Conservation (phyloP, 2,113 vertebrate species). For the Pica pica region DNA sequence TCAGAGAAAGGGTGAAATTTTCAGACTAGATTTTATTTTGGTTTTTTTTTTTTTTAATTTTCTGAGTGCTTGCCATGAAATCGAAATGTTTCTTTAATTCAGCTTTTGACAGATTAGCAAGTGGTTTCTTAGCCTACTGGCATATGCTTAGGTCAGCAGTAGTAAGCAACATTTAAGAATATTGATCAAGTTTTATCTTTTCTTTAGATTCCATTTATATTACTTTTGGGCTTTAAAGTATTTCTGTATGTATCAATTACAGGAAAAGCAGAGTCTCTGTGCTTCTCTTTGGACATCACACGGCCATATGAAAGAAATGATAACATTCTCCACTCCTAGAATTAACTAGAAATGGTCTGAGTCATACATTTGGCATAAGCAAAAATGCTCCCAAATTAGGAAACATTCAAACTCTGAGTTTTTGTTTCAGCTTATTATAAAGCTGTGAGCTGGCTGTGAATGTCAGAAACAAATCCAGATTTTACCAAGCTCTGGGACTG, state of each 20-base stretch:
- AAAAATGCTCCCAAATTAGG: slow-evolving; percentile 31
- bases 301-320: neutral
- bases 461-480: neutral
- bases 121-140: neutral
- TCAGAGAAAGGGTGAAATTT: neutral
- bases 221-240: neutral
- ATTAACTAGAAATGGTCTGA: slow-evolving; percentile 42
- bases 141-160: neutral
- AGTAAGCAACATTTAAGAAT: neutral
- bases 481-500: neutral
- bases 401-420: slow-evolving; percentile 7
- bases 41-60: neutral
- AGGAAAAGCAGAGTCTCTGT: neutral
- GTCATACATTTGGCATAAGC: slow-evolving; percentile 22
- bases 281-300: neutral
- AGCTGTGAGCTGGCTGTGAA: slow-evolving; percentile 20
- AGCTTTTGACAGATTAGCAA: neutral
- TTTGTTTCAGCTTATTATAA: neutral
- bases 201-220: neutral
- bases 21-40: neutral
- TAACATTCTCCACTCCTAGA: neutral
- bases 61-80: neutral
- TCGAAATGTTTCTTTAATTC: neutral
- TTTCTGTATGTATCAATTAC: neutral
- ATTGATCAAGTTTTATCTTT: neutral